phyloP scores from a whole-genome alignment of 1,140 invertebrate species.

The Sycobia sp. region DNA sequence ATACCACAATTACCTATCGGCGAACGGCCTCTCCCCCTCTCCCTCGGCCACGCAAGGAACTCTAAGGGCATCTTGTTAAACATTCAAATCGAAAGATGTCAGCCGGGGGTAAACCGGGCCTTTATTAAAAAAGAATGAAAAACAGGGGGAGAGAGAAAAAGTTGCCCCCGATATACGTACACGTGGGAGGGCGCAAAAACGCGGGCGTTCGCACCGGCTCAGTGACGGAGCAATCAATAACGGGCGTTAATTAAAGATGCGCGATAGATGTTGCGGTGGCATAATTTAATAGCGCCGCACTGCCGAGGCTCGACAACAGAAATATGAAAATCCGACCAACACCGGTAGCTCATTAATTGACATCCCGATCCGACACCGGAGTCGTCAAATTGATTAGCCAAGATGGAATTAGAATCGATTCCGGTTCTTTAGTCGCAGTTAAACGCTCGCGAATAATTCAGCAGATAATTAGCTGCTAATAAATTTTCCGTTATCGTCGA shows the following conservation, averaged over 20 bases:
- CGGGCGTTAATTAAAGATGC: slow-evolving; percentile 24
- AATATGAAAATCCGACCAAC: slow-evolving; percentile 29
- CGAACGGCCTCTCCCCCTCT: slow-evolving; percentile 27
- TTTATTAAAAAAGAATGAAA: neutral
- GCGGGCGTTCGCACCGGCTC: neutral
- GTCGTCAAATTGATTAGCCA: slow-evolving; percentile 24
- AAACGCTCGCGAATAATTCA: slow-evolving; percentile 21
- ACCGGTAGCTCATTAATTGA: slow-evolving; percentile 5
- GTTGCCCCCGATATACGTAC: too few species aligned
- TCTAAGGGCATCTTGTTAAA: slow-evolving; percentile 34
- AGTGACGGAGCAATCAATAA: slow-evolving; percentile 3
- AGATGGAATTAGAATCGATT: slow-evolving; percentile 20
- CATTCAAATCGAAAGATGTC: slow-evolving; percentile 38
- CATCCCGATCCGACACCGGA: slow-evolving; percentile 19
- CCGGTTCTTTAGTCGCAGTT: neutral
- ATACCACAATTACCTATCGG: slow-evolving; percentile 52
- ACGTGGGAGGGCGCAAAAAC: slow-evolving; percentile 14
- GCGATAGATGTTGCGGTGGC: slow-evolving; percentile 15
- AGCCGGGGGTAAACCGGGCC: neutral
- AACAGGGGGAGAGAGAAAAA: neutral
- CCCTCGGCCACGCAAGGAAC: slow-evolving; percentile 30
- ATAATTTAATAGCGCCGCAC: slow-evolving; percentile 14
- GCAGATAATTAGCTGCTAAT: slow-evolving; percentile 21
- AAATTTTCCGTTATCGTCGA: slow-evolving; percentile 23
- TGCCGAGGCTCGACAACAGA: slow-evolving; percentile 10